Base-by-base conservation (phyloP, 2,888 invertebrate genomes). In the Rhingia rostrata region DNA sequence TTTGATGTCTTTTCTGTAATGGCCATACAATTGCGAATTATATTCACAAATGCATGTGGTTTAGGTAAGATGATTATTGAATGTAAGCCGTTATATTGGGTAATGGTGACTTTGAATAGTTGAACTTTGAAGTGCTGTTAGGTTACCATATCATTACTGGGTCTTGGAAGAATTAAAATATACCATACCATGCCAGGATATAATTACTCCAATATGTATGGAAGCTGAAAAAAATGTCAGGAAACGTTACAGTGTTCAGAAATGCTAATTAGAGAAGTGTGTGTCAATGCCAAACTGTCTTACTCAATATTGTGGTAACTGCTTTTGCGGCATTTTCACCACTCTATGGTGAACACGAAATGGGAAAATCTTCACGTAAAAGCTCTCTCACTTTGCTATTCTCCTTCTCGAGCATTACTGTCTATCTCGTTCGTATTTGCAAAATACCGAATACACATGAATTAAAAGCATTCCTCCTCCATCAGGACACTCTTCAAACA, bases 1-100 rank as follows among this genome's bases (percentile, higher is more conserved):
- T 43, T 51, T 75, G 22, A 64, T 72, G 45, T 82, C 64, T 64
- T 75, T 80, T 63, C 49, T 63, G 45, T 63, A 49, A 47, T 63
- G n/a, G 22, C 30, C 39, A 30, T 22, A 61, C 39, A 56, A 30
- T 22, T 10, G 14, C 32, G 61, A 41, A 66, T 5, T 12, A 54
- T 4, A 45, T 49, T 35, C 32, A 56, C 32, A 39, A 54, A 66
- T 66, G 77, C 64, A 77, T 53, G 58, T 45, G 61, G 58, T 54
- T 41, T 72, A 47, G 37, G n/a, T 30, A 22, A n/a, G 22, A 32
- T 78, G 49, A 74, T 43, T 41, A 41, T 32, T 75, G 53, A 69
- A 56, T 69, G 60, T n/a, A 79, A 72, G 61, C 54, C 22, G 1
- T 22, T 53, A 69, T 51, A 9, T 10, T 14, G 39, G 35, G 49